A percentile compares a stretch with the other conserved stretches of the same genome.
phyloP scores from a whole-genome alignment of 2,113 vertebrate species.

The Lonchura striata region DNA sequence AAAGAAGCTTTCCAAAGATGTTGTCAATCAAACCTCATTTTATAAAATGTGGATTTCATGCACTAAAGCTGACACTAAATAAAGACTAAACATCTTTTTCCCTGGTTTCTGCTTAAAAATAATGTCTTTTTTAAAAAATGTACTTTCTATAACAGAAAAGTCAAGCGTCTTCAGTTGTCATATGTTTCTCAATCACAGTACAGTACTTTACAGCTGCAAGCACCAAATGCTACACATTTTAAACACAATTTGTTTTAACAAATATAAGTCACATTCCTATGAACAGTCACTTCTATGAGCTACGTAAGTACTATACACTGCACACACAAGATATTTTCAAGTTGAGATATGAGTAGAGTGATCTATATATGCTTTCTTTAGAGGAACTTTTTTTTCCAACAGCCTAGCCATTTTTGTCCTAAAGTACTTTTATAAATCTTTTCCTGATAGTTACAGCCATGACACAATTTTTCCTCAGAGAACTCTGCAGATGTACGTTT shows the following conservation, averaged over 20 bases:
- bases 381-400: background rate
- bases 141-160: background rate
- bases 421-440: constrained; percentile 22
- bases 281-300: background rate
- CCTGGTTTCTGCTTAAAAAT: background rate
- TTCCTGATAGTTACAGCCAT: constrained; percentile 2
- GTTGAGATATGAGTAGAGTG: background rate
- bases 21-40: background rate
- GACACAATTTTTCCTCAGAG: background rate
- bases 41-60: background rate
- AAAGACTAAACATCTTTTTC: background rate
- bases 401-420: background rate
- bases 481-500: background rate
- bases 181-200: constrained; percentile 24
- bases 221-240: background rate
- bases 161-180: constrained; percentile 24
- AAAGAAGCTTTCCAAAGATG: background rate
- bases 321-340: background rate
- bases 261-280: background rate
- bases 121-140: constrained; percentile 2
- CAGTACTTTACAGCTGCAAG: constrained; percentile 40
- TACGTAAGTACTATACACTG: background rate
- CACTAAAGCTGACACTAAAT: background rate
- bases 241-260: constrained; percentile 30
- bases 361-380: background rate